A percentile compares a stretch with the other conserved stretches of the same genome.
Conservation (phyloP, 2,113 vertebrate species). For the Pelvicachromis taeniatus region DNA sequence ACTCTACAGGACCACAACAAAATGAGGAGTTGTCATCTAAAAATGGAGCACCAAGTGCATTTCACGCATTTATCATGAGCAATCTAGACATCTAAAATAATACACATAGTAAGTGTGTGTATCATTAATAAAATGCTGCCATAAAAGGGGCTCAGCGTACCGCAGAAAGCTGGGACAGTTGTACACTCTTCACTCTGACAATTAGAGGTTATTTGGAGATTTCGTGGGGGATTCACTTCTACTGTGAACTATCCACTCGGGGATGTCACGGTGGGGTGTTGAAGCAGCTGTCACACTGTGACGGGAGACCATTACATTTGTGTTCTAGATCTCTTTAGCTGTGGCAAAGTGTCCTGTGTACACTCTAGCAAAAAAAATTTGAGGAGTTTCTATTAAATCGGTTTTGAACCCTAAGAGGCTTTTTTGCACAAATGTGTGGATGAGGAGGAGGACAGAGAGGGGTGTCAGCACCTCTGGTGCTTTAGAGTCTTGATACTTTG, state of each 20-base stretch:
- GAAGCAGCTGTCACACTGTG: constrained; percentile 46
- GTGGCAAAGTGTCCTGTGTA: constrained; percentile 27
- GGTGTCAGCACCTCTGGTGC: constrained; percentile 62
- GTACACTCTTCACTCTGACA: constrained; percentile 12
- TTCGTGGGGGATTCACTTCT: constrained; percentile 32
- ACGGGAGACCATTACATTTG: constrained; percentile 52
- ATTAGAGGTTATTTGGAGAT: constrained; percentile 47
- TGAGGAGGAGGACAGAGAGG: constrained; percentile 33
- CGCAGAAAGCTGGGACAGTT: not conserved
- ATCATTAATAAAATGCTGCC: not conserved
- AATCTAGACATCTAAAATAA: not conserved
- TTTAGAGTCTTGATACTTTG: constrained; percentile 48
- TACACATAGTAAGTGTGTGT: not conserved
- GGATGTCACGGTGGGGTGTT: constrained; percentile 47
- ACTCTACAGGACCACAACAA: not conserved
- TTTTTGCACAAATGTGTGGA: constrained; percentile 36
- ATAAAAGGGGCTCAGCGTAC: not conserved
- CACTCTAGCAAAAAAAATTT: not conserved
- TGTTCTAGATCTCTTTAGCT: constrained; percentile 53
- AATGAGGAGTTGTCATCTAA: not conserved
- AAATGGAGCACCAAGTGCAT: not conserved
- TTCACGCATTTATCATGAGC: not conserved
- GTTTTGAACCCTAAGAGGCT: not conserved
- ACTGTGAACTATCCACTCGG: constrained; percentile 43
- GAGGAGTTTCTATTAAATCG: not conserved